phyloP scores from a whole-genome alignment of 23 tunicate genomes.

The Clavelina lepadiformis region DNA sequence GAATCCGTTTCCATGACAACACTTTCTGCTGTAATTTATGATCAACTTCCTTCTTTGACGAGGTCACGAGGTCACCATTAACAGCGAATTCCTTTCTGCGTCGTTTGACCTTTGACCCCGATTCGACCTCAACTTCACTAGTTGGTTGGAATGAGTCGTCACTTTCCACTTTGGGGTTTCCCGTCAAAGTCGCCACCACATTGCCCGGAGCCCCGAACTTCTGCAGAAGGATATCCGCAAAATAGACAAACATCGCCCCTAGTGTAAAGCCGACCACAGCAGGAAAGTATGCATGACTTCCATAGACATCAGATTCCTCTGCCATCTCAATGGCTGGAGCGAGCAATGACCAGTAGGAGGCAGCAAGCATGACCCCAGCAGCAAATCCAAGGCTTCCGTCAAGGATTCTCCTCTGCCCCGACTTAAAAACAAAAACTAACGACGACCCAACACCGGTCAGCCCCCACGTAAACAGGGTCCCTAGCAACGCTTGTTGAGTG shows the following conservation, averaged over 20 bases:
- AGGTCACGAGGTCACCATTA: not conserved
- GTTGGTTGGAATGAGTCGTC: not conserved
- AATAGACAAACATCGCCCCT: conserved; percentile 84
- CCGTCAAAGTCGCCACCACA: conserved; percentile 20
- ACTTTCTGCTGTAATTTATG: conserved; percentile 16
- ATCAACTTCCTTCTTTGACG: not conserved
- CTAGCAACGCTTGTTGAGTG: conserved; percentile 69
- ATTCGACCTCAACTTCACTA: conserved; percentile 10
- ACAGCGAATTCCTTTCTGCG: not conserved
- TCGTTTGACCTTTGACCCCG: conserved; percentile 15
- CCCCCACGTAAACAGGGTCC: conserved; percentile 92
- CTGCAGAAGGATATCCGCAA: conserved; percentile 76
- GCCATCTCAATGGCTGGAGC: conserved; percentile 92
- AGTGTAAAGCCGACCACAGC: conserved; percentile 75
- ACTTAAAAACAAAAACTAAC: conserved; percentile 64
- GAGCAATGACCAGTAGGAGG: conserved; percentile 93
- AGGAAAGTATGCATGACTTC: conserved; percentile 69
- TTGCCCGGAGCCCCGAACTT: conserved; percentile 31
- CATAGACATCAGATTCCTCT: conserved; percentile 51
- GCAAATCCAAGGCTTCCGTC: conserved; percentile 97
- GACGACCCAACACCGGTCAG: conserved; percentile 81
- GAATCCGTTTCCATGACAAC: conserved; percentile 81
- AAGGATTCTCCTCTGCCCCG: conserved; percentile 69
- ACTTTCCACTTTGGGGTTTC: conserved; percentile 19
- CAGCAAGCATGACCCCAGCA: conserved; percentile 97